phyloP scores from a whole-genome alignment of 2,113 vertebrate genomes.

The Tamias sibiricus region DNA sequence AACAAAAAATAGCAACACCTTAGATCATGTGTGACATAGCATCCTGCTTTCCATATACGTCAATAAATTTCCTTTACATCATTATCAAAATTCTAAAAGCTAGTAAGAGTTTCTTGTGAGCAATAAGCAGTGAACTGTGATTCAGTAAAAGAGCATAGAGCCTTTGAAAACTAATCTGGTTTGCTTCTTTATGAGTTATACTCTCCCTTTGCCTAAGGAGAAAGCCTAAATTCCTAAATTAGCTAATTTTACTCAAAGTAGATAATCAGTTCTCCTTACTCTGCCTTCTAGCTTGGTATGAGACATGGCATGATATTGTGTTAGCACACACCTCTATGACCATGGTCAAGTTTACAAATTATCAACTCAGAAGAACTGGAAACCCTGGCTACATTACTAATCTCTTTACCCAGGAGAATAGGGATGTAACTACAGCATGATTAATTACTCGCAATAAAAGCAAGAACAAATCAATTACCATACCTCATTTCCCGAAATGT shows the following conservation, averaged over 20 bases:
- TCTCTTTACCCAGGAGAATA: background rate
- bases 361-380: background rate
- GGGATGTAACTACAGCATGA: background rate
- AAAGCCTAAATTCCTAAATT: background rate
- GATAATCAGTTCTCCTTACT: background rate
- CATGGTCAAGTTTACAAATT: background rate
- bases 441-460: background rate
- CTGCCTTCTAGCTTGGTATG: background rate
- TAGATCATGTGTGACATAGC: background rate
- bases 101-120: background rate
- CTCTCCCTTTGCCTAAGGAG: background rate
- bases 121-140: background rate
- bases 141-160: background rate
- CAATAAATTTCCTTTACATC: background rate
- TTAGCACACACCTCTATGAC: background rate
- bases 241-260: background rate
- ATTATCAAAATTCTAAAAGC: conserved; percentile 27
- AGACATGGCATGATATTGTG: background rate
- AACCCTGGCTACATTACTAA: background rate
- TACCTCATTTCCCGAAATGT: background rate
- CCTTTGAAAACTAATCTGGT: background rate
- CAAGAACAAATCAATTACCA: background rate
- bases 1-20: background rate
- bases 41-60: background rate
- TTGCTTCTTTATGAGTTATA: background rate